phyloP scores from a whole-genome alignment of 2,888 invertebrate genomes.

The Trissolcus japonicus region DNA sequence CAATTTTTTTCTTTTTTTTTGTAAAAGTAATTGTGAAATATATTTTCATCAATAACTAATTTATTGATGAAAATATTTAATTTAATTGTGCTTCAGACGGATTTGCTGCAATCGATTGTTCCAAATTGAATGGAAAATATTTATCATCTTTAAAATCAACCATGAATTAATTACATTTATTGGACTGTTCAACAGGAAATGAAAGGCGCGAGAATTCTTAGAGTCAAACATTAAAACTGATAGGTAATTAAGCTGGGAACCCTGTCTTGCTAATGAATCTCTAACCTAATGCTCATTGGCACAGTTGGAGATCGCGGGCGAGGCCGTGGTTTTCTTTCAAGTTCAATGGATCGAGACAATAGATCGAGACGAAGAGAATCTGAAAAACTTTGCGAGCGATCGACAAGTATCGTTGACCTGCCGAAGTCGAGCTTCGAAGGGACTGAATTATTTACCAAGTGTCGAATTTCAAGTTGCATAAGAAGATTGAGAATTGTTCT shows the following conservation, averaged over 20 bases:
- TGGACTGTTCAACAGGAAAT: background rate
- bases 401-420: conserved; percentile 5
- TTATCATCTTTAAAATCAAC: conserved; percentile 1
- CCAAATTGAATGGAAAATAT: background rate
- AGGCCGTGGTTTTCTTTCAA: conserved; percentile 7
- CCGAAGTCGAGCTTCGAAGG: background rate
- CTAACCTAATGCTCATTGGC: conserved; percentile 8
- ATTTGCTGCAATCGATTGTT: no score
- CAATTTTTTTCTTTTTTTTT: no score
- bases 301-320: conserved; percentile 18
- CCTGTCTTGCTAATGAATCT: conserved; percentile 20
- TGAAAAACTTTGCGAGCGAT: conserved; percentile 2
- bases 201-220: background rate
- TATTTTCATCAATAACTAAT: no score
- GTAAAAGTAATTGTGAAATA: no score
- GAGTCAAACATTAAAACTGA: background rate
- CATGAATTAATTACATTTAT: conserved; percentile 3
- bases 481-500: no score
- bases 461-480: no score
- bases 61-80: no score
- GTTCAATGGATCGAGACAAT: conserved; percentile 2
- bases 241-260: conserved; percentile 12
- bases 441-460: background rate
- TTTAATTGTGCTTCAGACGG: no score
- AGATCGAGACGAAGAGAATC: no score